These are phyloP conservation scores for Anneissia japonica DNA, from an alignment of 35 echinoderm and acorn worm genomes.

Conservation along the genomic window DNA sequence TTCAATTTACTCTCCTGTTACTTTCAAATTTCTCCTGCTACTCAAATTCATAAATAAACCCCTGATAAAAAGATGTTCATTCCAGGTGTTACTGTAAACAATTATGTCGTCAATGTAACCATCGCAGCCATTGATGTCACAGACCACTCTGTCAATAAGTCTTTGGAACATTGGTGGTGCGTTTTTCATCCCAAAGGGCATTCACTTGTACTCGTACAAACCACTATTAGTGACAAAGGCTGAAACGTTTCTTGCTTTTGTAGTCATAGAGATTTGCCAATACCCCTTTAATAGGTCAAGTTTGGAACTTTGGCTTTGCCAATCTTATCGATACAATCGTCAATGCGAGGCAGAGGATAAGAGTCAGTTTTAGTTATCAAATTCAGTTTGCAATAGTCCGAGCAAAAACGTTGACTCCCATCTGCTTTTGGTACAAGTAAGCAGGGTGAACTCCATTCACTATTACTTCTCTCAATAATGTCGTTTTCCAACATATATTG, in stretches of 20 bases:
- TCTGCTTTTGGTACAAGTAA: conserved; percentile 44
- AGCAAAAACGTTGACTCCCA: conserved; percentile 18
- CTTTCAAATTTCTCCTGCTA: too few relatives aligned
- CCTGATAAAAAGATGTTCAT: conserved; percentile 36
- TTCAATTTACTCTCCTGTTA: too few relatives aligned
- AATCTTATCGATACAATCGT: conserved; percentile 24
- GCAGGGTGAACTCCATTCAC: conserved; percentile 19
- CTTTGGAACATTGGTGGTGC: conserved; percentile 64
- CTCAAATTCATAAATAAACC: too few relatives aligned
- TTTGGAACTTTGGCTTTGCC: conserved; percentile 14
- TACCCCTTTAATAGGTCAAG: conserved; percentile 25
- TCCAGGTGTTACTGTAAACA: conserved; percentile 33
- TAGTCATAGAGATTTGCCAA: conserved; percentile 10
- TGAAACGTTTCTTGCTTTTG: background rate
- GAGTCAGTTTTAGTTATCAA: background rate
- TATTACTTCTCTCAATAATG: conserved; percentile 44
- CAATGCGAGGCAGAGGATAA: background rate
- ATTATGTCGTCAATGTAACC: conserved; percentile 58
- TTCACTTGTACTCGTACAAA: conserved; percentile 37
- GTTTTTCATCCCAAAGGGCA: conserved; percentile 78
- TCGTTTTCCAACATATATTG: conserved; percentile 44
- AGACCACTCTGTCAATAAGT: conserved; percentile 24
- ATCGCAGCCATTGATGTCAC: conserved; percentile 6
- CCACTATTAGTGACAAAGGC: conserved; percentile 43
- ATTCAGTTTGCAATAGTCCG: conserved; percentile 25